phyloP scores from a whole-genome alignment of 2,113 vertebrate genomes.

The Mirza zaza region DNA sequence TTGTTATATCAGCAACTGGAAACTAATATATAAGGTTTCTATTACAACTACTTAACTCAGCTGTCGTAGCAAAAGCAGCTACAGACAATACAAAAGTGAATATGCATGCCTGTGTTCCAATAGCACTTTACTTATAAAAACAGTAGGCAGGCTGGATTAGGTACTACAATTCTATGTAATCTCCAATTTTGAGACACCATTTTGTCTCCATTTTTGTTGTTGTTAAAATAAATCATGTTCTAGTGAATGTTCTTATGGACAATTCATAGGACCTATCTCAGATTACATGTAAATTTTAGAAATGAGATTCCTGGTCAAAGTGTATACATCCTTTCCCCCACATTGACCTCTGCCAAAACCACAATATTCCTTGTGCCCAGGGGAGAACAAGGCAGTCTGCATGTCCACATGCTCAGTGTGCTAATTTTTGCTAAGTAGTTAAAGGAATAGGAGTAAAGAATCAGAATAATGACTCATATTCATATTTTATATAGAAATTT shows the following conservation, averaged over 20 bases:
- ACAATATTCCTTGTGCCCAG: not conserved
- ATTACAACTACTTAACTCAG: not conserved
- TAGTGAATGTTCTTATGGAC: not conserved
- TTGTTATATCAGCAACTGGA: not conserved
- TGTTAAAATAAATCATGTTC: not conserved
- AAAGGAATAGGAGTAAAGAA: not conserved
- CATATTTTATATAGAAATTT: not conserved
- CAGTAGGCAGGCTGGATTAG: not conserved
- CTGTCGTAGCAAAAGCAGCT: not conserved
- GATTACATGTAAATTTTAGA: not conserved
- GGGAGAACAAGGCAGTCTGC: not conserved
- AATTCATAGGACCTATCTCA: not conserved
- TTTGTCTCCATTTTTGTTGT: not conserved
- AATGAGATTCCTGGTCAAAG: not conserved
- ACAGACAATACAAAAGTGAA: not conserved
- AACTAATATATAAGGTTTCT: not conserved
- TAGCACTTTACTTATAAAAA: not conserved
- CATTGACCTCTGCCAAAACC: not conserved
- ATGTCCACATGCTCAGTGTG: not conserved
- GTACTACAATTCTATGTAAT: not conserved
- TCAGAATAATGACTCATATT: not conserved
- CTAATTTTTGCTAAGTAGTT: not conserved
- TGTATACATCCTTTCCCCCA: not conserved
- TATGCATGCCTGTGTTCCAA: not conserved
- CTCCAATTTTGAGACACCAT: not conserved